These are phyloP conservation scores for Otus sunia DNA, from an alignment of 2,113 vertebrate genomes.

Conservation along the genomic window DNA sequence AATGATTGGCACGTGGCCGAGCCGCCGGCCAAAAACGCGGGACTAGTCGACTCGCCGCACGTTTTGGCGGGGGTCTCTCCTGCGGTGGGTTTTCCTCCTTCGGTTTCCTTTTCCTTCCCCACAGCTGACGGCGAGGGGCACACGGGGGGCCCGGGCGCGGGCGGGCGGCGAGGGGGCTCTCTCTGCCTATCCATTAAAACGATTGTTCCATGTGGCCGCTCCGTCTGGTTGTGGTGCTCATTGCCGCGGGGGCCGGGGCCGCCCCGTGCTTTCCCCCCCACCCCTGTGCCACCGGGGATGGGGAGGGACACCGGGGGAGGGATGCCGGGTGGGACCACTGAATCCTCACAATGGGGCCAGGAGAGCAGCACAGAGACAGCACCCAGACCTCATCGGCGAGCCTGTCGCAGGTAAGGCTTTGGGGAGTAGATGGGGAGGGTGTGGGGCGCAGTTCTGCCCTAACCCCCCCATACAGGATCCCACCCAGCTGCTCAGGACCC, in stretches of 20 bases:
- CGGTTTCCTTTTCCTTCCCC: constrained; percentile 29
- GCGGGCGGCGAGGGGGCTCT: constrained; percentile 68
- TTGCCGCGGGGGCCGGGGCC: constrained; percentile 12
- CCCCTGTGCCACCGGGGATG: fast-evolving
- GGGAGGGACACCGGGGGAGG: background rate
- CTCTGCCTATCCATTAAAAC: constrained; percentile 82
- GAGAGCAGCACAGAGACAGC: background rate
- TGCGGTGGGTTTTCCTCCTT: constrained; percentile 14
- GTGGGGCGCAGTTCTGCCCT: background rate
- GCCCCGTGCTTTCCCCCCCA: background rate
- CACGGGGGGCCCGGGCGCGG: background rate
- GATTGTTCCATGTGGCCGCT: constrained; percentile 80
- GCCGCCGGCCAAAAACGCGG: background rate
- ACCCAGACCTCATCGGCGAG: fast-evolving
- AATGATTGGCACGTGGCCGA: background rate
- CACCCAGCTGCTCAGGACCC: fast-evolving
- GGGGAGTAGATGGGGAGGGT: background rate
- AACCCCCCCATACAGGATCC: background rate
- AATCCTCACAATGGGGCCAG: fast-evolving
- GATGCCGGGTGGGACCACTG: background rate
- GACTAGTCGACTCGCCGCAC: background rate
- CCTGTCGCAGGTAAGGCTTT: background rate
- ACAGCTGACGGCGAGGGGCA: background rate
- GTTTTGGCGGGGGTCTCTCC: background rate
- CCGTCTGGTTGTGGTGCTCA: constrained; percentile 72